Base-by-base conservation (phyloP, 2,888 invertebrate species). In the Ectemnius cavifrons region DNA sequence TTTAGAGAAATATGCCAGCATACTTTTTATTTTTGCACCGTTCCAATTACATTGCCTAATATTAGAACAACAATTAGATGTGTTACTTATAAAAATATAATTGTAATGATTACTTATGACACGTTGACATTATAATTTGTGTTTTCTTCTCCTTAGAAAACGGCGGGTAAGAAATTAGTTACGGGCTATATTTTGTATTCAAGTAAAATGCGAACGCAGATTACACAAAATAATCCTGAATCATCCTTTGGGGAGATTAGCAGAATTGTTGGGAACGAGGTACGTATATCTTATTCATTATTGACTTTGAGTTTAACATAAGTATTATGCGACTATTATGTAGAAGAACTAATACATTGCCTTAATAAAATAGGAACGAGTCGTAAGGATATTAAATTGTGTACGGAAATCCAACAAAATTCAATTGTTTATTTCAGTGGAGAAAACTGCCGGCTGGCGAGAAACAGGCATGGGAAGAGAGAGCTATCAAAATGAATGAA, bases 131-230 rank as follows among this genome's bases (percentile, higher is more conserved):
- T 89, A 86, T 88, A 89, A 87, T 88, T 88, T 88, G 83, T 88
- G 81, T 88, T 83, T 87, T 89, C 85, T 87, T 89, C 87, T 89
- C 88, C 90, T 91, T 90, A 91, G 91, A 91, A 91, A 90, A 83
- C 90, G 77, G 82, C 94, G 88, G 94, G 94, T 84, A 96, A 96
- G 92, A 95, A 97, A 91, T 93, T 97, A 78, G 96, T 97, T 85
- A 99, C 98, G 74, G 99, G 99, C 8, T 99, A 99, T 92, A 99
- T 99, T 84, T 93, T 99, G 74, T 99, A 98, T 92, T 98, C 99
- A 57, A 97, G 98, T 88, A 99, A 99, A 92, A 96, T 98, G 62
- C 94, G 99, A 68, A 97, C 98, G 91, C 94, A 95, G 67, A 97
- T 99, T 80, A 96, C 97, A 79, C 96, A 97, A 84, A 97, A 96